Conservation (phyloP, 2,113 vertebrate species). For the Calidris pygmaea region DNA sequence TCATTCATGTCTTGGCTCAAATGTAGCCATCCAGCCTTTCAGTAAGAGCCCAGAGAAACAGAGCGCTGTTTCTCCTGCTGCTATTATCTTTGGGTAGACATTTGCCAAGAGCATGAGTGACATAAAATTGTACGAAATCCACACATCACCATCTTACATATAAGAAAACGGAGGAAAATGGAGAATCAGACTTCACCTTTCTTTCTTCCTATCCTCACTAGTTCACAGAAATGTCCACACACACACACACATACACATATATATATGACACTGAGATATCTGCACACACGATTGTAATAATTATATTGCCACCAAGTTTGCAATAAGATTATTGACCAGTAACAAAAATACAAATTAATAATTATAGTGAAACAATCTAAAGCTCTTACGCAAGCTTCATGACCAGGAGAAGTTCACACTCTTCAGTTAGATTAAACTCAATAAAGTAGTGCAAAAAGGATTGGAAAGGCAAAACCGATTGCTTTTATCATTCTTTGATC, state of each 20-base stretch:
- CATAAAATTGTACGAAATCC: background rate
- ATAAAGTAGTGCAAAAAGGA: background rate
- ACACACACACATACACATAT: background rate
- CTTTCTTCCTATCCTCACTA: background rate
- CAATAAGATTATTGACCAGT: background rate
- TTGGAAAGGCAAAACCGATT: background rate
- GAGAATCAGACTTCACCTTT: background rate
- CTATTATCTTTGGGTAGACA: background rate
- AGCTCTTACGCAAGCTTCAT: background rate
- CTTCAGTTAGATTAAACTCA: background rate
- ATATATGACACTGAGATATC: background rate
- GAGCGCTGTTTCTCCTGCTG: background rate
- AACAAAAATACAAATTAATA: background rate
- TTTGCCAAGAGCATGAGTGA: background rate
- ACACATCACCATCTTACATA: background rate
- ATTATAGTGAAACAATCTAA: background rate
- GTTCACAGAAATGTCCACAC: background rate
- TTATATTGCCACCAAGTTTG: background rate
- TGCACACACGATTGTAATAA: background rate
- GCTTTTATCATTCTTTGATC: background rate
- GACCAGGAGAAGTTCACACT: background rate
- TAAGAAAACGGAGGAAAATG: background rate
- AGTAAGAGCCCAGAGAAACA: background rate
- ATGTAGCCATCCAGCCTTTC: background rate
- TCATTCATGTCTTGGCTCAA: background rate